Conservation (phyloP, 2,113 vertebrate genomes). For the Cercocebus atys region DNA sequence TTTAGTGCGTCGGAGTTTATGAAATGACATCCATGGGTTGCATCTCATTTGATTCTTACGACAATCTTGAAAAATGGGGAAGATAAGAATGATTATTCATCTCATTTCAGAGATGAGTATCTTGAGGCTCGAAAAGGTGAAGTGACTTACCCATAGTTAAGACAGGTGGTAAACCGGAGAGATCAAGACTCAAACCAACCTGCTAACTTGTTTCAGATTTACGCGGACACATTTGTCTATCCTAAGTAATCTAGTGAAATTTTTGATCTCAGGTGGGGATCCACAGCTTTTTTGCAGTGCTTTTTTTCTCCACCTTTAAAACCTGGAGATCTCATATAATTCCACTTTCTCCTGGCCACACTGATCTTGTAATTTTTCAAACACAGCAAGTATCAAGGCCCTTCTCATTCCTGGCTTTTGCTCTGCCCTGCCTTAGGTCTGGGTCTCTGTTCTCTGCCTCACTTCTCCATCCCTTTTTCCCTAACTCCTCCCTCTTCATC, state of each 20-base stretch:
- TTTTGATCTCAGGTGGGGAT: neutral
- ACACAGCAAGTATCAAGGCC: neutral
- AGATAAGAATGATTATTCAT: neutral
- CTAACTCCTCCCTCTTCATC: neutral
- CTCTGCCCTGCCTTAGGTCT: neutral
- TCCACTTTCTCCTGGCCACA: neutral
- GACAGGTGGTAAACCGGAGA: fast-evolving
- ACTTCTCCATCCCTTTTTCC: neutral
- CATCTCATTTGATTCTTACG: neutral
- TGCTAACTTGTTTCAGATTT: neutral
- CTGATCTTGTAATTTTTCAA: neutral
- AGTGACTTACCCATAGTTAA: too few species aligned
- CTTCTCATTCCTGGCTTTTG: neutral
- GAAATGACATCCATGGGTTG: neutral
- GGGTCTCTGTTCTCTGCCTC: neutral
- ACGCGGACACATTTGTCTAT: neutral
- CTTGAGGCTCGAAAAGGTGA: neutral
- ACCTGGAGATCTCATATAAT: neutral
- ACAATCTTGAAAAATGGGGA: neutral
- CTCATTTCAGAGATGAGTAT: neutral
- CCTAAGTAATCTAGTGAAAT: neutral
- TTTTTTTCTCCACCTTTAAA: neutral
- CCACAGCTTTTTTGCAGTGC: neutral
- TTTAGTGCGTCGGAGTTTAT: neutral
- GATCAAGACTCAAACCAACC: neutral